phyloP scores from a whole-genome alignment of 1,140 invertebrate genomes.

The Zaprionus kolodkinae region DNA sequence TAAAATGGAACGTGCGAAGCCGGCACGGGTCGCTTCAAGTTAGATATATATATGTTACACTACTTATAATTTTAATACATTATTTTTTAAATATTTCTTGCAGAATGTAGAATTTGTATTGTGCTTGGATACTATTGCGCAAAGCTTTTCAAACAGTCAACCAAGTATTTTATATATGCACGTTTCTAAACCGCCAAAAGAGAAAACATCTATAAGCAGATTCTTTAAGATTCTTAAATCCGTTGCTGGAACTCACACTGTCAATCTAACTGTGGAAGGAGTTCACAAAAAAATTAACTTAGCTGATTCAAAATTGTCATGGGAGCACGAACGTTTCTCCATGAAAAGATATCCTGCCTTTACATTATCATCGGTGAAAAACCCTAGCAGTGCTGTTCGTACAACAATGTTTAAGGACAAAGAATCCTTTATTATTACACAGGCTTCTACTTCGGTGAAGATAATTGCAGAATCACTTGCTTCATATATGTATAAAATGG shows the following conservation, averaged over 20 bases:
- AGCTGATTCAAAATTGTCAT: conserved; percentile 95
- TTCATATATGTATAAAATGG: conserved; percentile 92
- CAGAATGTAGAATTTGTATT: conserved; percentile 95
- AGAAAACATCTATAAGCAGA: conserved; percentile 89
- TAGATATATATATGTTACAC: no score
- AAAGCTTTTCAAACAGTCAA: conserved; percentile 84
- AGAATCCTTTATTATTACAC: conserved; percentile 51
- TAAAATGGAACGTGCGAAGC: no score
- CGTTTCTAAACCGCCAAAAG: conserved; percentile 97
- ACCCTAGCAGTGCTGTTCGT: conserved; percentile 86
- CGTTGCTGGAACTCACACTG: conserved; percentile 84
- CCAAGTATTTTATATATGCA: conserved; percentile 91
- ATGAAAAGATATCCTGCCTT: conserved; percentile 95
- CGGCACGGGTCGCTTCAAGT: no score
- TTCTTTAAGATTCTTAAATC: conserved; percentile 90
- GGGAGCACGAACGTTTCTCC: conserved; percentile 99
- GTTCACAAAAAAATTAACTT: conserved; percentile 99
- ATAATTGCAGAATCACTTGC: conserved; percentile 93
- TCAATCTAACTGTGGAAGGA: conserved; percentile 88
- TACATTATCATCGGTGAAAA: conserved; percentile 93
- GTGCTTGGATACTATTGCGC: conserved; percentile 94
- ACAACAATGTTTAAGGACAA: conserved; percentile 87
- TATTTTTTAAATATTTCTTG: conserved; percentile 46
- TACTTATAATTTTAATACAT: background rate
- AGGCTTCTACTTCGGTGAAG: conserved; percentile 87